Evolutionary conservation across 2,888 invertebrate genomes (phyloP), one percentile per base, ranked within the genome.

Genomic region (Epirrita christyi): DNA sequence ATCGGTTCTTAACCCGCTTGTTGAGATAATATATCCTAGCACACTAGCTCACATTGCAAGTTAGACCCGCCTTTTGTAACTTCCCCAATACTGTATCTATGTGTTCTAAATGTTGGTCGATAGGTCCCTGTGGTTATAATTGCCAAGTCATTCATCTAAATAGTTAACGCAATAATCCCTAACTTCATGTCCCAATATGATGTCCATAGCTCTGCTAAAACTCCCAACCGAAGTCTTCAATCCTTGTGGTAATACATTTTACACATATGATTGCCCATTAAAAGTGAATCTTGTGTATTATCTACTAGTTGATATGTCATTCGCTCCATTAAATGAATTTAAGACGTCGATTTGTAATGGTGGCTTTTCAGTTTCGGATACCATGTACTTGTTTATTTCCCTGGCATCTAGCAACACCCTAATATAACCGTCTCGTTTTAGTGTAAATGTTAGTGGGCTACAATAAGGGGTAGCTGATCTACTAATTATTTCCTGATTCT

Each of bases 171-270:
- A 73, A 29, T 60, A 73, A 0, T 64, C 57, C 4, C 61, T 48
- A 0, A 70, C 68, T 27, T 68, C 65, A 6, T 42, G 59, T 0
- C 68, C 72, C 15, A 72, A 51, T 10, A 72, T 66, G 0, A 29
- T 6, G 28, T 72, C 71, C 70, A 73, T 72, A 0, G 71, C 72
- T 6, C 71, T 42, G 38, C 63, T 63, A 47, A 72, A 73, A 34
- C 64, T 65, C 0, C 66, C 69, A 0, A 73, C 72, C 1, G 68
- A 63, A 0, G 63, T 63, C 21, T 56, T 62, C 0, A 62, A 10
- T 4, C 59, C 62, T 40, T 50, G 53, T 0, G 58, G 58, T 9
- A 54, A 14, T 0, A 54, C 50, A 6, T 54, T 54, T 8, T 59
- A 59, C 0, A 58, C 45, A 32, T 42, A 58, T 2, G 58, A 53